Evolutionary conservation across 2,797 vertebrate species (phyloP).

Genomic region (Pterois miles): DNA sequence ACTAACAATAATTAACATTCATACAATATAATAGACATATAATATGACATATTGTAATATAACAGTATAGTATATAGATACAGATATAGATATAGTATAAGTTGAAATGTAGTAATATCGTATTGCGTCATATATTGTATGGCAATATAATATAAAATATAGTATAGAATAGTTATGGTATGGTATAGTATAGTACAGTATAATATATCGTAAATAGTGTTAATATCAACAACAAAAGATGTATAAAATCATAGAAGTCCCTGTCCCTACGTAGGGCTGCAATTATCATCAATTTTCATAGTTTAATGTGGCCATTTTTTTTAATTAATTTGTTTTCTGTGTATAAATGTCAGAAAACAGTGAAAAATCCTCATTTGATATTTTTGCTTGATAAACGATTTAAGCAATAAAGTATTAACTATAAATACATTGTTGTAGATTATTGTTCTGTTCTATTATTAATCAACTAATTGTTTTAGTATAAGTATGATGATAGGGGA

Average conservation of each 20-base stretch:
- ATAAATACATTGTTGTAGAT: neutral
- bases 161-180: neutral
- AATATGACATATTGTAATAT: no score
- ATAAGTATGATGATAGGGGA: neutral
- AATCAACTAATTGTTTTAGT: neutral
- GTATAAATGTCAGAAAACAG: neutral
- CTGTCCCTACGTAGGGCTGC: neutral
- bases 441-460: neutral
- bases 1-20: no score
- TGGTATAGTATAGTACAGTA: neutral
- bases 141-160: neutral
- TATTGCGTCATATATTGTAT: neutral
- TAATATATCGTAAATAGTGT: neutral
- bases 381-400: neutral
- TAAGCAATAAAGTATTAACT: neutral
- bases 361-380: neutral
- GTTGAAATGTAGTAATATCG: no score
- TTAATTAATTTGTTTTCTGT: neutral
- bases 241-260: neutral
- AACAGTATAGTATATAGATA: neutral
- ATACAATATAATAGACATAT: no score
- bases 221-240: neutral
- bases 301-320: neutral
- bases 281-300: fast-evolving
- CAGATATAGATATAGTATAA: neutral